Evolutionary conservation across 2,797 vertebrate genomes (phyloP).

Genomic region (Microctenopoma steveboyesi): DNA sequence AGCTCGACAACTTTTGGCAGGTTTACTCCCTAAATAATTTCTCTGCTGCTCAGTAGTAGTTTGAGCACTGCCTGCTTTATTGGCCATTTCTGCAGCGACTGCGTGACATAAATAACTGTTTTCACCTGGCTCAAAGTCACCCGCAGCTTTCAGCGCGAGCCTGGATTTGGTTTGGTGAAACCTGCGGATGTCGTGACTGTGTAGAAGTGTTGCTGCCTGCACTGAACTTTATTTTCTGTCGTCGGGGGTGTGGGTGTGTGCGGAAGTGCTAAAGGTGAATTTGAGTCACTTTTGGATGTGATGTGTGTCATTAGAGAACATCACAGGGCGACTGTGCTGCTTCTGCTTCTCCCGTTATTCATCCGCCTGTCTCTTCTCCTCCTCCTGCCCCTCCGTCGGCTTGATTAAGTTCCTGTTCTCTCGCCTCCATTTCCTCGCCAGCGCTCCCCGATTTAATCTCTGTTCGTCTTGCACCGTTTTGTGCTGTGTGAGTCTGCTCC

Average conservation of each 20-base stretch:
- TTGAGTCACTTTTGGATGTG: slow-evolving; percentile 13
- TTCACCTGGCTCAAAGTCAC: neutral
- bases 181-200: neutral
- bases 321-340: slow-evolving; percentile 7
- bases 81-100: neutral
- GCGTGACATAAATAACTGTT: neutral
- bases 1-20: too few species aligned
- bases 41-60: too few species aligned
- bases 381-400: slow-evolving; percentile 2
- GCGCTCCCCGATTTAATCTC: slow-evolving; percentile 33
- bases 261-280: slow-evolving; percentile 6
- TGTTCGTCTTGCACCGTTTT: neutral
- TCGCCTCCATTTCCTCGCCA: slow-evolving; percentile 24
- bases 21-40: too few species aligned
- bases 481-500: slow-evolving; percentile 13
- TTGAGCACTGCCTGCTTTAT: neutral
- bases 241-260: neutral
- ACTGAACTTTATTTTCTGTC: neutral
- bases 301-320: slow-evolving; percentile 47
- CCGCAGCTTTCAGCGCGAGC: neutral
- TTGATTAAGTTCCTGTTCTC: slow-evolving; percentile 44
- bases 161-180: neutral
- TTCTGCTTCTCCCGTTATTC: slow-evolving; percentile 1
- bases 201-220: slow-evolving; percentile 17
- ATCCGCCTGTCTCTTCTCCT: slow-evolving; percentile 5